Evolutionary conservation across 1,140 invertebrate species (phyloP), one percentile per base, ranked within the genome.

Genomic region (Brachionus plicatilis): DNA sequence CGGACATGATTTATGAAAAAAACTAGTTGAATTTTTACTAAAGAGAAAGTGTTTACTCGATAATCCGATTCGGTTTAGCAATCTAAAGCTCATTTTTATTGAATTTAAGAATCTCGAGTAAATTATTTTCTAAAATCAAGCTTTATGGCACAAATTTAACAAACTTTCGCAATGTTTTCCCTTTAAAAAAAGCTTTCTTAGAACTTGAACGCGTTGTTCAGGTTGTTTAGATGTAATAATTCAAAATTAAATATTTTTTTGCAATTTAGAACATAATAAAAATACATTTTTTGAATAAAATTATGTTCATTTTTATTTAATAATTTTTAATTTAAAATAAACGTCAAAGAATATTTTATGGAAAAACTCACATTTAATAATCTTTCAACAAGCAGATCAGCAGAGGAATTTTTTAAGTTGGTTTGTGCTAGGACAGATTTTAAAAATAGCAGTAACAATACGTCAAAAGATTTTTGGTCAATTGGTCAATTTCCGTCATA

Each of bases 341-440:
- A 60, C 53, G 53, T 60, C 53, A 60, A 60, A 60, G 53, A 60
- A 60, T 60, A n/a, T 24, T 60, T 60, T 20, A 60, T 60, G 53
- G 53, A 60, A 60, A 72, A 45, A 20, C 17, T 43, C 33, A 41
- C 68, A 43, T 43, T 72, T 20, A 72, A 72, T 80, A 65, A 56
- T 56, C 12, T 53, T 17, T 82, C 53, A 82, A 68, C 79, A 65
- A 47, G 79, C 24, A 11, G 76, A 9, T 65, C 76, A 80, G 7
- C 45, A 14, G 6, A 50, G 24, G 43, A 56, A 80, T 80, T 80
- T 56, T 65, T 17, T 14, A 33, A 65, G 20, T 20, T 65, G 53
- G 76, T 80, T 80, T 37, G 41, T 56, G 1, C 76, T 11, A 72
- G 9, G 8, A 60, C 29, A 41, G 6, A 43, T 14, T 41, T 41